Conservation (phyloP, 2,888 invertebrate species). For the Morpho deidamia region DNA sequence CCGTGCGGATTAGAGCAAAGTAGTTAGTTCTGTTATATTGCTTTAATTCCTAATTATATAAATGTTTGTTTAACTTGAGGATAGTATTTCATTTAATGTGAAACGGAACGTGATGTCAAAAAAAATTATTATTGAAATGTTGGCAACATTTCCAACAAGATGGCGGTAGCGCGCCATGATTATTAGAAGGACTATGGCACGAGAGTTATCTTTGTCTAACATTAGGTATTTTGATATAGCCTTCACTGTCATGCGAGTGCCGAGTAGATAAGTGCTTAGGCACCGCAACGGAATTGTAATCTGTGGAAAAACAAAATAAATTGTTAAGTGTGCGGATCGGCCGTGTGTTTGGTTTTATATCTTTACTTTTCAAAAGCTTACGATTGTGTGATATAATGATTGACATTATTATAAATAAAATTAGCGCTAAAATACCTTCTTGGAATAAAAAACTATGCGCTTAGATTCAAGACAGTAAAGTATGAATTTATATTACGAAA, state of each 20-base stretch:
- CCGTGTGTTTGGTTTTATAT: constrained; percentile 51
- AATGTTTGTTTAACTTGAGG: too few species aligned
- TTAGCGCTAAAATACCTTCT: neutral
- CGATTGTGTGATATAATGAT: constrained; percentile 33
- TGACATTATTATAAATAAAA: constrained; percentile 11
- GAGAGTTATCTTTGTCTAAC: constrained; percentile 21
- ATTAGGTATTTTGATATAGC: neutral
- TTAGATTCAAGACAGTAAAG: constrained; percentile 5
- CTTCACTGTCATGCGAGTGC: constrained; percentile 19
- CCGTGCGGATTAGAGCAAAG: too few species aligned
- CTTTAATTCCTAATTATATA: too few species aligned
- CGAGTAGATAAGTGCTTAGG: constrained; percentile 10
- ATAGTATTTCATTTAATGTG: neutral
- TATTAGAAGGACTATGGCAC: constrained; percentile 4
- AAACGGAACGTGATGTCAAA: constrained; percentile 10
- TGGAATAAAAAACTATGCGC: constrained; percentile 6
- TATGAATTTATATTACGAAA: constrained; percentile 14
- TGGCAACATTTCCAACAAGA: constrained; percentile 30
- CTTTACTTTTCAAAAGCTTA: constrained; percentile 50
- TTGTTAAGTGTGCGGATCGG: constrained; percentile 44
- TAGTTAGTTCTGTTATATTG: too few species aligned
- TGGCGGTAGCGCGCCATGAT: constrained; percentile 33
- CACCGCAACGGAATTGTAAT: constrained; percentile 18
- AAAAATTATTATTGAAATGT: constrained; percentile 4
- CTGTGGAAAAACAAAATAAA: constrained; percentile 39